phyloP scores from a whole-genome alignment of 2,113 vertebrate genomes.

The Cranoglanis bouderius region DNA sequence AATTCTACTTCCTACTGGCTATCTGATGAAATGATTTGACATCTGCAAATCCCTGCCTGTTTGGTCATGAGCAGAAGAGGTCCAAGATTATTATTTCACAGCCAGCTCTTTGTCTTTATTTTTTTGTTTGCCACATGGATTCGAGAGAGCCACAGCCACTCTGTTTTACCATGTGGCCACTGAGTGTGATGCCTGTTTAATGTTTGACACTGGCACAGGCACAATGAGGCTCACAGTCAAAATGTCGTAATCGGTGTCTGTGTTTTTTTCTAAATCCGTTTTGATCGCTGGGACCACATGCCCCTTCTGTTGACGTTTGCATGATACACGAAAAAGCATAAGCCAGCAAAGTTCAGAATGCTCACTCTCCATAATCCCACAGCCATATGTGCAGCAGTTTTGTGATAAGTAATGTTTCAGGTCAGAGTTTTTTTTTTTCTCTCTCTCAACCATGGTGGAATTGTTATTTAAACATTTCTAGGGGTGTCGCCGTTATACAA shows the following conservation, averaged over 20 bases:
- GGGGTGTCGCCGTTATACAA: too few species aligned
- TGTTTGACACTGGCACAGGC: neutral
- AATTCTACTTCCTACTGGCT: neutral
- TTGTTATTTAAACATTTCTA: neutral
- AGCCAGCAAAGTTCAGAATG: constrained; percentile 11
- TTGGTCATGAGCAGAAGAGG: neutral
- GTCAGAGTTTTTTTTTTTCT: neutral
- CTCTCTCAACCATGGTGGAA: neutral
- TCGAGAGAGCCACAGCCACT: neutral
- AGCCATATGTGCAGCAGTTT: constrained; percentile 21
- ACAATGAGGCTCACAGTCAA: constrained; percentile 6
- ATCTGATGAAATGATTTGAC: neutral
- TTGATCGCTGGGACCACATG: constrained; percentile 9
- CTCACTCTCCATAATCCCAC: neutral
- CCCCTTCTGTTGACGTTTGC: constrained; percentile 3
- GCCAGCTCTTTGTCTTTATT: neutral
- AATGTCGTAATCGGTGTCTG: neutral
- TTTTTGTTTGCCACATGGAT: too few species aligned
- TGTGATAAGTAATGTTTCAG: neutral
- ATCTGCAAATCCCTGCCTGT: neutral
- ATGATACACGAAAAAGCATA: constrained; percentile 10
- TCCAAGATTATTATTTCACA: neutral
- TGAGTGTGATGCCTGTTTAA: constrained; percentile 7
- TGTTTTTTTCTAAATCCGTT: constrained; percentile 7
- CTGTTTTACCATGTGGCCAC: neutral